A percentile compares a stretch with the other conserved stretches of the same genome.
Evolutionary conservation across 2,797 vertebrate species (phyloP).

Genomic region (Muscicapa striata): DNA sequence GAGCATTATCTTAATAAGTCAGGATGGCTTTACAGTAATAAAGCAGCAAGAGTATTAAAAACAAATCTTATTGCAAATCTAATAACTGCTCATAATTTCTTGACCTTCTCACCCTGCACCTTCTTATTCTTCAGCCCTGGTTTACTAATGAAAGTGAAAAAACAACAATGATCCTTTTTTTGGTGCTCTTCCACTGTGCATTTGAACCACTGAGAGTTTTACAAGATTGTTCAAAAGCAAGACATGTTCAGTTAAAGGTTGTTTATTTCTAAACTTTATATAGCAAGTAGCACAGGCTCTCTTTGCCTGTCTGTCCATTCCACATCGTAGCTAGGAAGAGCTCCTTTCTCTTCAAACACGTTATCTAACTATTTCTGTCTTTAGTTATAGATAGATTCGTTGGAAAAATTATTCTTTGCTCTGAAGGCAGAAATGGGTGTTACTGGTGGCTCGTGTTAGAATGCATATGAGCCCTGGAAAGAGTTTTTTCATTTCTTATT

Average conservation of each 20-base stretch:
- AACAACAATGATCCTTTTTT: background rate
- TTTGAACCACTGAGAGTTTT: background rate
- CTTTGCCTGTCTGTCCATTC: background rate
- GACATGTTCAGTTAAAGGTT: background rate
- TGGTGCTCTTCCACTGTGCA: background rate
- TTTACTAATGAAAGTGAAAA: background rate
- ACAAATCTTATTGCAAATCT: background rate
- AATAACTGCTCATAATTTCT: background rate
- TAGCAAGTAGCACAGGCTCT: background rate
- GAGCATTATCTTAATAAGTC: background rate
- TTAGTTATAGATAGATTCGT: conserved; percentile 21
- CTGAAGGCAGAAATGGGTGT: conserved; percentile 1
- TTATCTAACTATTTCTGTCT: background rate
- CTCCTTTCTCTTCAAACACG: background rate
- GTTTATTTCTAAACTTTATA: background rate
- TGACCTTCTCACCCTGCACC: background rate
- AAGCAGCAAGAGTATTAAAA: background rate
- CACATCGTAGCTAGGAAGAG: background rate
- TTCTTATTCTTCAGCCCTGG: background rate
- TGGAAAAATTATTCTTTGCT: background rate
- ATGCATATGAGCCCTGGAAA: background rate
- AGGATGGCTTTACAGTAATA: background rate
- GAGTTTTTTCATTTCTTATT: background rate
- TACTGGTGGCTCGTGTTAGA: conserved; percentile 18
- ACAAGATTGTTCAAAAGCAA: background rate